Evolutionary conservation across 2,797 vertebrate species (phyloP), one percentile per base, ranked within the genome.

Genomic region (Gambusia yucatana): DNA sequence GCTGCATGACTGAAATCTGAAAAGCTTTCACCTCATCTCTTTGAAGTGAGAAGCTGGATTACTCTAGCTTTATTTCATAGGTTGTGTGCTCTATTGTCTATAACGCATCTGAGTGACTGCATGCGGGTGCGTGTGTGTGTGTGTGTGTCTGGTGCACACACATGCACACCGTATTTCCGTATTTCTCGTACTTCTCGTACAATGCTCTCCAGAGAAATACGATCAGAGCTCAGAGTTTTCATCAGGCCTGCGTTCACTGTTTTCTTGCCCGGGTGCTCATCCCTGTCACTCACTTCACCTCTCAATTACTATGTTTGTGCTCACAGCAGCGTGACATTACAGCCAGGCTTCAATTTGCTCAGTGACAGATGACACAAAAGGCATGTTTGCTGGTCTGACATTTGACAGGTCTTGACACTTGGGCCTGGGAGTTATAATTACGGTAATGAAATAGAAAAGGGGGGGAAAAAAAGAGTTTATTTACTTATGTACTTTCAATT

Each of bases 291-390:
- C 94, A 92, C 86, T 88, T 94, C 93, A 94, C 94, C 91, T 94
- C 93, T 95, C 94, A 94, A 94, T 96, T 95, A 94, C 94, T 92
- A 78, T 95, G 94, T 96, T 96, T 96, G 94, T 94, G 94, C 90
- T 93, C 94, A 94, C 86, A 89, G 91, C 75, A 44, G 93, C 85
- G 87, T 95, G 94, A 95, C 94, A 95, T 96, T 96, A 96, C 94
- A 95, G 93, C 92, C 87, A 87, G 86, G 87, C 92, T 95, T 95
- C 94, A 94, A 94, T 95, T 95, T 95, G 91, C 91, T 91, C 89
- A 86, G 90, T 94, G 94, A 94, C 92, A 89, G 92, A 90, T 73
- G 88, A 94, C 91, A 92, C 88, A 88, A 90, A 92, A 89, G 83
- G 75, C 93, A 93, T 90, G 91, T 92, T 91, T 89, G 89, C 85